Conservation (phyloP, 2,797 vertebrate species). For the Microhierax caerulescens region DNA sequence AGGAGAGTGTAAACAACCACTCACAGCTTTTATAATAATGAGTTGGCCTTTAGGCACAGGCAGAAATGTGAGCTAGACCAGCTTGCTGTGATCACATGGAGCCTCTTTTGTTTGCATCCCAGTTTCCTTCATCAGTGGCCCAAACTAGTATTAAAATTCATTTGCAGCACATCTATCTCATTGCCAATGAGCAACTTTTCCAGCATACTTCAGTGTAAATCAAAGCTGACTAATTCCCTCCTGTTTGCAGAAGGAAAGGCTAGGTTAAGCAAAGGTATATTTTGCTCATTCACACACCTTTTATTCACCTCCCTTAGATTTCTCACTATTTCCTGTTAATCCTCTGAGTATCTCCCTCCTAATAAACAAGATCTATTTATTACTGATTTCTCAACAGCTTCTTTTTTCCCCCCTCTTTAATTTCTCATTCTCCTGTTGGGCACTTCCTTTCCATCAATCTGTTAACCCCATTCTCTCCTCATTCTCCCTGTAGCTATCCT, state of each 20-base stretch:
- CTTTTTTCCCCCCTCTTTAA: rapidly evolving
- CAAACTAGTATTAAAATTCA: not conserved
- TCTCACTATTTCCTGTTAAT: not conserved
- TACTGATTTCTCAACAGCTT: not conserved
- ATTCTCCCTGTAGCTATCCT: not conserved
- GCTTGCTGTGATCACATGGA: not conserved
- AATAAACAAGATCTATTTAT: not conserved
- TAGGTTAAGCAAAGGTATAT: not conserved
- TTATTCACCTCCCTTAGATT: not conserved
- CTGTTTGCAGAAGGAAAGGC: not conserved
- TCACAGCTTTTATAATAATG: not conserved
- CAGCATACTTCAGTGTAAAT: not conserved
- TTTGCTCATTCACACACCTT: not conserved
- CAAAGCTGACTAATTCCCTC: not conserved
- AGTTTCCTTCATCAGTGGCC: not conserved
- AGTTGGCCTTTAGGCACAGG: not conserved
- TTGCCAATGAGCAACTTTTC: not conserved
- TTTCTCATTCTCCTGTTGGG: not conserved
- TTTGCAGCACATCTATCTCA: not conserved
- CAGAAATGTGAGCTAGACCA: not conserved
- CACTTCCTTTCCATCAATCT: not conserved
- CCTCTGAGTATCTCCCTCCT: not conserved
- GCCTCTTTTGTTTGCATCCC: not conserved
- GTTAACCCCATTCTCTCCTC: not conserved
- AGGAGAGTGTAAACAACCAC: not conserved